These are phyloP conservation scores for Vulpes ferrilata DNA, from an alignment of 2,113 vertebrate species.

Conservation along the genomic window DNA sequence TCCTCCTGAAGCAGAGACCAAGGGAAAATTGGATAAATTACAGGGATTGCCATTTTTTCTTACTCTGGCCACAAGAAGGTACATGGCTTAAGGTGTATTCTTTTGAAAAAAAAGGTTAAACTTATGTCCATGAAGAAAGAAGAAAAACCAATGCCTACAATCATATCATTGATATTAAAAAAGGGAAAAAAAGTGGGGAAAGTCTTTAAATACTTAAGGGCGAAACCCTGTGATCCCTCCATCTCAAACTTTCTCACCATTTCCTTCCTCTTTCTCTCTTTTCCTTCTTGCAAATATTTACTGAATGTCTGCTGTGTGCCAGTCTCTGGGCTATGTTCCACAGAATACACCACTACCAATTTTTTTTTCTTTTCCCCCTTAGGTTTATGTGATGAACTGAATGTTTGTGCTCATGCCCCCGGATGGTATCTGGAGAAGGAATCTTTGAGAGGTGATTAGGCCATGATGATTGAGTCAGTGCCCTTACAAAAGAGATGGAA, in stretches of 20 bases:
- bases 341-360: not conserved
- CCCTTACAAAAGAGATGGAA: not conserved
- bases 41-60: not conserved
- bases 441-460: not conserved
- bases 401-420: not conserved
- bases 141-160: not conserved
- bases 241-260: not conserved
- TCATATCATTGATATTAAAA: not conserved
- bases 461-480: not conserved
- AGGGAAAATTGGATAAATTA: not conserved
- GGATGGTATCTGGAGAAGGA: not conserved
- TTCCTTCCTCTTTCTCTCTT: not conserved
- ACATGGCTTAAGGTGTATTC: not conserved
- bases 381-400: not conserved
- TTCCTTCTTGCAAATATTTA: not conserved
- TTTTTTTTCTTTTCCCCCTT: not conserved
- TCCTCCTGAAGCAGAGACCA: not conserved
- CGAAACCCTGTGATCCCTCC: not conserved
- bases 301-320: not conserved
- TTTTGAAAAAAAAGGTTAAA: not conserved
- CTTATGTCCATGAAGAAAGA: not conserved
- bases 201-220: not conserved
- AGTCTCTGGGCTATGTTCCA: not conserved
- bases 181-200: not conserved
- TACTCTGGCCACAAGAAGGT: not conserved